Base-by-base conservation (phyloP, 1,140 invertebrate genomes). In the Apis florea region DNA sequence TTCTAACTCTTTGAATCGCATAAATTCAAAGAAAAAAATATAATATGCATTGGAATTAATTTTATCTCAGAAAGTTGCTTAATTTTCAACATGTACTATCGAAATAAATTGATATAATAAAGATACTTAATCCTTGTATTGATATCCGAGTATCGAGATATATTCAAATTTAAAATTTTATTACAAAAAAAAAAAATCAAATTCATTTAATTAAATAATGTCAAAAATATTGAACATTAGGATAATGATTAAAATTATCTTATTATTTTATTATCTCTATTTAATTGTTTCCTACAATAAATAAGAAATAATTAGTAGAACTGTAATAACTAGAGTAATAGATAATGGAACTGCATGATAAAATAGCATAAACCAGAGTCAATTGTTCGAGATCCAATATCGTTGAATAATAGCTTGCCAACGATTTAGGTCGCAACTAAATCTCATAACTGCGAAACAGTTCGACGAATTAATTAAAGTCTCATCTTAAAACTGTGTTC, bases 381-480 rank as follows among this genome's bases (percentile, higher is more conserved):
- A 54, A 66, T 76, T 51, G 24, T n/a, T 54, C 15, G 51, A 61
- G 31, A 31, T 11, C 21, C 47, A 66, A 24, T n/a, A 26, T 9
- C 10, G 9, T n/a, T 21, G 51, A n/a, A 21, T 76, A 67, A 67
- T 47, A 76, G 51, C 21, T 47, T 40, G 21, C 19, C 61, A 24
- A 53, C 26, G 74, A 31, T 76, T 56, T 53, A 53, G 63, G 61
- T 54, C 74, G 21, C 49, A 31, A 66, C 19, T 40, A 21, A 66
- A 54, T 26, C 31, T 40, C 31, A 66, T 47, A 76, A 66, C 21
- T 15, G 11, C 63, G 53, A 58, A 76, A 53, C 31, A n/a, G 24
- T 56, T 58, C 15, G 15, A 24, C 63, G 63, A 76, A 67, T 40
- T 67, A 66, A 67, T 67, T 51, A 47, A 47, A 76, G 21, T 54